Conservation (phyloP, 2,797 vertebrate genomes). For the Borostomias antarcticus region DNA sequence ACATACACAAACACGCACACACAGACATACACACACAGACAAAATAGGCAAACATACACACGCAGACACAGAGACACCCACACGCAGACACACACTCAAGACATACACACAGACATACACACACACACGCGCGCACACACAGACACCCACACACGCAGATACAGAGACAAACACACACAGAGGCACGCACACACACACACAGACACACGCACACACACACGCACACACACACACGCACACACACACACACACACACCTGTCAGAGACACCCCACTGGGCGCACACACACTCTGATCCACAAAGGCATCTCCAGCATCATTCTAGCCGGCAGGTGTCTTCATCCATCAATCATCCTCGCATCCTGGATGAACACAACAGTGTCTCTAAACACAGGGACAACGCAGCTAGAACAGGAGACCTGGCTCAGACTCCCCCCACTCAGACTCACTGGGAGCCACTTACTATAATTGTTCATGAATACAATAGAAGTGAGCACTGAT, state of each 20-base stretch:
- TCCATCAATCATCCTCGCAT: neutral
- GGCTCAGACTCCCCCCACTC: neutral
- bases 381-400: neutral
- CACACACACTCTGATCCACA: neutral
- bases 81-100: neutral
- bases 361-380: neutral
- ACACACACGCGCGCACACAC: neutral
- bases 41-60: too few relatives aligned
- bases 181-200: neutral
- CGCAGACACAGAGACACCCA: too few relatives aligned
- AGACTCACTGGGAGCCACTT: neutral
- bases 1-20: neutral
- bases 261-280: neutral
- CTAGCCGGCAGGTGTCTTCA: neutral
- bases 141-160: slow-evolving; percentile 3
- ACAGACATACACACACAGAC: too few relatives aligned
- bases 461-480: too few relatives aligned
- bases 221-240: neutral
- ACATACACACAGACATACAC: neutral
- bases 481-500: too few relatives aligned
- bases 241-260: neutral
- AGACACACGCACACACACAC: neutral
- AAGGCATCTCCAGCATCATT: too few relatives aligned
- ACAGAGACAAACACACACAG: too few relatives aligned
- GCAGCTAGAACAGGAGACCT: neutral